Evolutionary conservation across 2,888 invertebrate species (phyloP), one percentile per base, ranked within the genome.

Genomic region (Melikaiella ostensackeni): DNA sequence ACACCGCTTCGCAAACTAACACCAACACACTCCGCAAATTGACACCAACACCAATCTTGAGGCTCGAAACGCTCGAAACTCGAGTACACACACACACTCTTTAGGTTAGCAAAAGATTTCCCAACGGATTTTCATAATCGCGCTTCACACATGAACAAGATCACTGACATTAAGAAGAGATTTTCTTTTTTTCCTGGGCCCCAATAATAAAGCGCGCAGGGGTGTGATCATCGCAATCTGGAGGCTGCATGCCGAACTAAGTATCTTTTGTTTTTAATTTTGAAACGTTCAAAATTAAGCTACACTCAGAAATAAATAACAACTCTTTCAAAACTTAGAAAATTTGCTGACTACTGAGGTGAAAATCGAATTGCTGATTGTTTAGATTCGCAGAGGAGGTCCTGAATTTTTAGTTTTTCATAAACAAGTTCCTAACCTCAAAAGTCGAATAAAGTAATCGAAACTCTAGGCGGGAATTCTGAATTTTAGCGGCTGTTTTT

Each of bases 31-130:
- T 27, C 21, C 42, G 11, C 27, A 63, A 38, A 75, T 7, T 24
- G 11, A 38, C 38, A 38, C 38, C 33, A 42, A 82, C 81, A 81
- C 82, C 83, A 82, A 84, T 38, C 11, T 38, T 11, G 38, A 13
- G 2, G 8, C 35, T 9, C 3, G 38, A 11, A 11, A 50, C 13
- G 1, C 35, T 9, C 3, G 38, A 11, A 11, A 50, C n/a, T 70
- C n/a, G 27, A 50, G 9, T 30, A 46, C 38, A 42, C 46, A 46
- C 46, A 46, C 38, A 42, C 46, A 46, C 46, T 46, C 8, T 24
- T 30, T 46, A 30, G 5, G 19, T 50, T 70, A 4, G 46, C 19
- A 50, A 70, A 50, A 3, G 9, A 30, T 30, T 70, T 70, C 6
- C 9, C 16, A 19, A 70, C 9, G 19, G n/a, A 30, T 70, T 70